These are phyloP conservation scores for Saccostrea echinata DNA, from an alignment of 1,140 invertebrate species.

Conservation along the genomic window DNA sequence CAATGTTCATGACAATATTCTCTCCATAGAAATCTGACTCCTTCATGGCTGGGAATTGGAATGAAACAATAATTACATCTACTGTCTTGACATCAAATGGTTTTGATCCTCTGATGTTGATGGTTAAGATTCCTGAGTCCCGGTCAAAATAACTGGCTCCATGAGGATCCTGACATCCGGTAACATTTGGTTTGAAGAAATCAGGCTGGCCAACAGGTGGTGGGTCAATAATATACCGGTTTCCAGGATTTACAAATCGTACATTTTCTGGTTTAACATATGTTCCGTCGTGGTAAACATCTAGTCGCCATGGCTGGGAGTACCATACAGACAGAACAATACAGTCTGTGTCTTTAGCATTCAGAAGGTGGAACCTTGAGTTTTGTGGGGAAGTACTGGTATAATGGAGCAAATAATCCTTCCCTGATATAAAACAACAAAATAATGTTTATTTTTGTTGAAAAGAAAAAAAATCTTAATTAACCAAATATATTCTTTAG, in stretches of 20 bases:
- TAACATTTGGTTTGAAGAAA: constrained; percentile 48
- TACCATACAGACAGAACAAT: constrained; percentile 70
- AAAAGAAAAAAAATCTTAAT: constrained; percentile 15
- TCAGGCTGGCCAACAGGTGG: constrained; percentile 39
- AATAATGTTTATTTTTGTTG: background rate
- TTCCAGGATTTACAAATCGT: constrained; percentile 45
- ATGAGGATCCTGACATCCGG: constrained; percentile 16
- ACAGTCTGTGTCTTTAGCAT: constrained; percentile 62
- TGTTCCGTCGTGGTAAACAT: constrained; percentile 67
- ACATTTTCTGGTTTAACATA: constrained; percentile 69
- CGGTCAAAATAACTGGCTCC: constrained; percentile 66
- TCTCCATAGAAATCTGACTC: constrained; percentile 74
- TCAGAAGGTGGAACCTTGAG: constrained; percentile 69
- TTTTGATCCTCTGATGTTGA: constrained; percentile 56
- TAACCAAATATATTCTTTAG: background rate
- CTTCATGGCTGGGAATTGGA: constrained; percentile 66
- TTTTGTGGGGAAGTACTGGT: constrained; percentile 71
- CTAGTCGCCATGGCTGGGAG: constrained; percentile 67
- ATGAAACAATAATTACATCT: constrained; percentile 62
- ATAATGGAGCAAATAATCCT: constrained; percentile 68
- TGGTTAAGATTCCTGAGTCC: constrained; percentile 53
- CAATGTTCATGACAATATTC: constrained; percentile 71
- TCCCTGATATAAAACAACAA: constrained; percentile 58
- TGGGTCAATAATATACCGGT: constrained; percentile 51
- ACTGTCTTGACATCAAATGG: constrained; percentile 54